Conservation (phyloP, 2,797 vertebrate species). For the Gephyroberyx darwinii region DNA sequence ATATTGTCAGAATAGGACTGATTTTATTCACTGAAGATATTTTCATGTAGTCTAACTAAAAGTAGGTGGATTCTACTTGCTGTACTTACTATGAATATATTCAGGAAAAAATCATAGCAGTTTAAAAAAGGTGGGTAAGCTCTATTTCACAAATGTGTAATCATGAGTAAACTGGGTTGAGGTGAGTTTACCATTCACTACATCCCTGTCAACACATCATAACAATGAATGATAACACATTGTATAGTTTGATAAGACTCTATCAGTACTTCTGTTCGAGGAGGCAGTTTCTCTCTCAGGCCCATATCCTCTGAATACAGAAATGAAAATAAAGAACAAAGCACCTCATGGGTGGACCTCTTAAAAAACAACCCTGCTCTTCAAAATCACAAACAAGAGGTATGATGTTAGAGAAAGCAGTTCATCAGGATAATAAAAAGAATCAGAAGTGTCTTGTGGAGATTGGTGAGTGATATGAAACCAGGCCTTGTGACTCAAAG, state of each 20-base stretch:
- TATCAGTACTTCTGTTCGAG: neutral
- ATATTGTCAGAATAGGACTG: neutral
- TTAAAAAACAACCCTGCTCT: neutral
- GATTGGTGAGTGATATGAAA: slow-evolving; percentile 34
- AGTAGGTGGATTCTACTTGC: neutral
- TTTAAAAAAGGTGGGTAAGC: neutral
- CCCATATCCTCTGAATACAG: neutral
- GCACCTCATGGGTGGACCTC: slow-evolving; percentile 5
- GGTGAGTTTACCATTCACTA: neutral
- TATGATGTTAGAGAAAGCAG: neutral
- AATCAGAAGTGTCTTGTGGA: slow-evolving; percentile 15
- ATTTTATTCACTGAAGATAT: neutral
- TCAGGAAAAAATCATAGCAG: slow-evolving; percentile 7
- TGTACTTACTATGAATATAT: slow-evolving; percentile 1
- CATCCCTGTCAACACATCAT: neutral
- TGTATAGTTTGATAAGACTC: slow-evolving; percentile 2
- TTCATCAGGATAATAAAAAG: slow-evolving; percentile 20
- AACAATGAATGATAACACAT: neutral
- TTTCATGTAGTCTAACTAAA: neutral
- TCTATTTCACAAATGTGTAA: slow-evolving; percentile 24
- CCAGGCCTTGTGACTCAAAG: slow-evolving; percentile 47
- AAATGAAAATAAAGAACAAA: slow-evolving; percentile 37
- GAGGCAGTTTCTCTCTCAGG: neutral
- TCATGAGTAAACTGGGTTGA: neutral
- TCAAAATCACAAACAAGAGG: neutral